Evolutionary conservation across 2,113 vertebrate genomes (phyloP).

Genomic region (Ramphastos sulfuratus): DNA sequence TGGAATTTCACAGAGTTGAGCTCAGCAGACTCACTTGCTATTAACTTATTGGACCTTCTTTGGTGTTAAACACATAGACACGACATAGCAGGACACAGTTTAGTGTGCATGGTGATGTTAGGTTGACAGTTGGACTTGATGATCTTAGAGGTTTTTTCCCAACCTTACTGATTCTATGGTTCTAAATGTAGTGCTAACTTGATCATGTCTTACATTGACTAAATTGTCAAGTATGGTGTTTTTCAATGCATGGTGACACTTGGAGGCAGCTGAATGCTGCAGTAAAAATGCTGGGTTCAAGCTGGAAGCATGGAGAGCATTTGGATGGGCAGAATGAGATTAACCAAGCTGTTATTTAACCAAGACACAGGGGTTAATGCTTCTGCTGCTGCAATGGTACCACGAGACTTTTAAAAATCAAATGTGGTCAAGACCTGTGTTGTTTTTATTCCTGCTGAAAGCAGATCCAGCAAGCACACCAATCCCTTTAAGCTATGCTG

Average conservation of each 20-base stretch:
- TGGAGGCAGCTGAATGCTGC: background rate
- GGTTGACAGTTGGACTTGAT: too few species aligned
- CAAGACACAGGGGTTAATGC: background rate
- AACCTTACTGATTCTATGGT: too few species aligned
- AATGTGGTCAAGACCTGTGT: background rate
- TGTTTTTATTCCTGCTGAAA: background rate
- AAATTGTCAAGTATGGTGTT: background rate
- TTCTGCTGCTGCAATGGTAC: background rate
- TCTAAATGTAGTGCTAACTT: background rate
- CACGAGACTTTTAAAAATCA: background rate
- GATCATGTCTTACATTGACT: fast-evolving
- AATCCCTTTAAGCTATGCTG: background rate
- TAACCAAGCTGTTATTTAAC: background rate
- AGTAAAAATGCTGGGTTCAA: background rate
- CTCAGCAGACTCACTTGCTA: background rate
- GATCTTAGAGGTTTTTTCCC: too few species aligned
- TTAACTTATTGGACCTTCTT: background rate
- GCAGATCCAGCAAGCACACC: background rate
- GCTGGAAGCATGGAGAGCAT: background rate
- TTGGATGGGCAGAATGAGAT: background rate
- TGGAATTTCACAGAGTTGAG: background rate
- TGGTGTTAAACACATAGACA: background rate
- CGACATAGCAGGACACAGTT: too few species aligned
- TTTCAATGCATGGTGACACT: background rate
- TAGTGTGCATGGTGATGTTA: too few species aligned